Percentiles rank a stretch among this genome's conserved stretches.
Conservation (phyloP, 2,113 vertebrate genomes). For the Rhinolophus sinicus region DNA sequence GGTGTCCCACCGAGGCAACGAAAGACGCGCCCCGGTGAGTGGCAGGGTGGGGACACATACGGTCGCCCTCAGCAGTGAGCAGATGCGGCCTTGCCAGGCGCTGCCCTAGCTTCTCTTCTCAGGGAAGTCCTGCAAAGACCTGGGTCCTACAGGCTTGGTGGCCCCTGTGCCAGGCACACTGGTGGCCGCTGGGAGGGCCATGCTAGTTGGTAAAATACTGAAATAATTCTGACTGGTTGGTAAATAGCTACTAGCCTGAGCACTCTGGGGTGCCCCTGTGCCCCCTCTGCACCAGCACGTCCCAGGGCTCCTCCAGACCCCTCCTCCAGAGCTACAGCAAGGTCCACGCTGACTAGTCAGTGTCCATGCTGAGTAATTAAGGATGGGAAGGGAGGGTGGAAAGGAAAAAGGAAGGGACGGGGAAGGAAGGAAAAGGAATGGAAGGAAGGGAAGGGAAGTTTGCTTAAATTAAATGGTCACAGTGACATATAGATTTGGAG, state of each 20-base stretch:
- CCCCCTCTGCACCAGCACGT: not conserved
- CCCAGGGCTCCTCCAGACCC: not conserved
- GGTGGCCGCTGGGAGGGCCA: not conserved
- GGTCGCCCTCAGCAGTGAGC: not conserved
- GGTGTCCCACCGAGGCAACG: slow-evolving; percentile 87
- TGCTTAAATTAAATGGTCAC: not conserved
- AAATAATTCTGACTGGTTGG: not conserved
- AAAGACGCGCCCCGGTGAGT: slow-evolving; percentile 82
- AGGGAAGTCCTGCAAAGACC: not conserved
- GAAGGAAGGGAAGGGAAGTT: not conserved
- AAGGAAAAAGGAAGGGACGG: not conserved
- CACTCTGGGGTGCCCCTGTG: not conserved
- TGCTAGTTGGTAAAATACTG: not conserved
- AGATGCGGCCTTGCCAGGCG: not conserved
- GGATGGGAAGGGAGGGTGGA: not conserved
- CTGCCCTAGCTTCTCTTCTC: not conserved
- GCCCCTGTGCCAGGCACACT: not conserved
- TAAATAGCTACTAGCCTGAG: not conserved
- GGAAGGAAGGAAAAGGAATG: not conserved
- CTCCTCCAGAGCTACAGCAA: not conserved
- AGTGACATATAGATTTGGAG: not conserved
- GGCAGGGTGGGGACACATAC: not conserved
- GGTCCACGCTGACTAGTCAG: not conserved
- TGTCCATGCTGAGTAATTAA: not conserved
- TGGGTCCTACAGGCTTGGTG: not conserved